Evolutionary conservation across 2,888 invertebrate genomes (phyloP), one percentile per base, ranked within the genome.

Genomic region (Drosophila hamatofila): DNA sequence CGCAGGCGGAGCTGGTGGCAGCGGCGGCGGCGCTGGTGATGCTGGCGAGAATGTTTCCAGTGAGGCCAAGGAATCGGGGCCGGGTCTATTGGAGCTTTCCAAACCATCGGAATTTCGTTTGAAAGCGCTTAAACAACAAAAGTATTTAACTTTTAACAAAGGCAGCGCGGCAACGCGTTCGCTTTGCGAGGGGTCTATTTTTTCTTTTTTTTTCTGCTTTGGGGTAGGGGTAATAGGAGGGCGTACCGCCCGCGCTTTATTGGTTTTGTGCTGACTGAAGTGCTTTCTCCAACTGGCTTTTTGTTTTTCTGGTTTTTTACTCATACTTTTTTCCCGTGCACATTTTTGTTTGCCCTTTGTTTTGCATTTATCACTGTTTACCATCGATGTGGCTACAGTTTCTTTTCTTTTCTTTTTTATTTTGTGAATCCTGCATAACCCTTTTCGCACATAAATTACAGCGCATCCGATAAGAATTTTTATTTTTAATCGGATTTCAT

Each of bases 81-180:
- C 89, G 52, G 92, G 92, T 57, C 82, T 93, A 65, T 83, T 93
- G 72, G 93, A 93, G 77, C 90, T 92, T 67, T 91, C 93, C 58
- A 91, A 89, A 73, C 93, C 93, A 74, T 93, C 93, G 68, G 93
- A 93, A 88, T 92, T 92, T 84, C 91, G 93, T 77, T 89, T 92
- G 80, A 92, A 90, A 83, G 92, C 93, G 71, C 91, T 91, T 75
- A 92, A 92, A 83, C 91, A 92, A 70, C 91, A 92, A 91, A 91
- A 90, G 91, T 91, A 80, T 88, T 90, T 89, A 89, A 89, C 88
- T 67, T 82, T 89, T 82, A 89, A 81, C 90, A 86, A 90, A 90
- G 83, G 75, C 88, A 75, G 72, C 69, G 77, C 69, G 66, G 72
- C 57, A 44, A 65, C 48, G 55, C 76, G 60, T 80, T 74, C 78